These are phyloP conservation scores for Cremastinae sp. DNA, from an alignment of 2,888 invertebrate species.

Conservation along the genomic window DNA sequence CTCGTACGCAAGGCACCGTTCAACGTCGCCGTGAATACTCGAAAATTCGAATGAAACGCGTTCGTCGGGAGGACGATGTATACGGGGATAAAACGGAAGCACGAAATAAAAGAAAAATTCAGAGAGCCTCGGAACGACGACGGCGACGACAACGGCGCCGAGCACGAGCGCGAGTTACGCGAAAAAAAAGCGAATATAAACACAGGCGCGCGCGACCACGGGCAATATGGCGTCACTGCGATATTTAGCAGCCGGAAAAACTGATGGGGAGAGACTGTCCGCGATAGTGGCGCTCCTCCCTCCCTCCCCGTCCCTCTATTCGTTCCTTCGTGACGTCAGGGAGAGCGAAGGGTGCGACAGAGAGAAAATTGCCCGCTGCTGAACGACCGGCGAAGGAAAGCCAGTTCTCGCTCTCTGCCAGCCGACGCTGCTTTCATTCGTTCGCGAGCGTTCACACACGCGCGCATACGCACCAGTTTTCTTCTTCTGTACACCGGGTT, in stretches of 20 bases:
- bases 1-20: not conserved
- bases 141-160: constrained; percentile 18
- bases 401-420: not conserved
- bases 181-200: constrained; percentile 71
- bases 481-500: not conserved
- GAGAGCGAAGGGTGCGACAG: constrained; percentile 25
- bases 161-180: constrained; percentile 27
- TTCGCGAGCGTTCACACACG: not conserved
- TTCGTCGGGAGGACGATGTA: not conserved
- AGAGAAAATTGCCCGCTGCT: constrained; percentile 4
- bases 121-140: constrained; percentile 5
- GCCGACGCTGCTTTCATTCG: not conserved
- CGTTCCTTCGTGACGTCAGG: constrained; percentile 61
- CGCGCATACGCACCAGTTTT: not conserved
- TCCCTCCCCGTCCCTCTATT: constrained; percentile 80
- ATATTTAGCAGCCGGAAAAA: constrained; percentile 75
- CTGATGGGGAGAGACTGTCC: constrained; percentile 83
- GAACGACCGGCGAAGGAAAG: constrained; percentile 1
- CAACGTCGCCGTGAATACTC: constrained; percentile 3
- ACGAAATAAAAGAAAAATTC: not conserved
- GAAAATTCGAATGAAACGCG: constrained; percentile 3
- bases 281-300: constrained; percentile 67
- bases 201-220: constrained; percentile 71
- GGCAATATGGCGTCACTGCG: constrained; percentile 75
- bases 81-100: constrained; percentile 1